Evolutionary conservation across 2,113 vertebrate species (phyloP).

Genomic region (Mesoclemmys tuberculata): DNA sequence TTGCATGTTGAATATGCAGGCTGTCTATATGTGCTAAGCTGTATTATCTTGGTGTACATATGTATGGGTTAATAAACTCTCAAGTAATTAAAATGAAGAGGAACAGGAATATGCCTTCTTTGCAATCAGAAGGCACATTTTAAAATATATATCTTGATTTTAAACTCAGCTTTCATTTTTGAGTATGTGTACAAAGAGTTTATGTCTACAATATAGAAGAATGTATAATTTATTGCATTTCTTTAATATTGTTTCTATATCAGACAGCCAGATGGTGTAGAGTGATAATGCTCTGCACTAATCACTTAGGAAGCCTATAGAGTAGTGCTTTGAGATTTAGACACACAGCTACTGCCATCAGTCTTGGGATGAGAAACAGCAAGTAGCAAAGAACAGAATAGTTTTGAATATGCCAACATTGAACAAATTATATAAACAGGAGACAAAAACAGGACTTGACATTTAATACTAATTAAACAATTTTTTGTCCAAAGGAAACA

Average conservation of each 20-base stretch:
- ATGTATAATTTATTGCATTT: slow-evolving; percentile 52
- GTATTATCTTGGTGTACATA: background rate
- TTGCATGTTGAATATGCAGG: slow-evolving; percentile 37
- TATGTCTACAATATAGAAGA: background rate
- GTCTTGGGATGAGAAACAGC: slow-evolving; percentile 35
- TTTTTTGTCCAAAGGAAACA: slow-evolving; percentile 40
- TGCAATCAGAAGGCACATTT: background rate
- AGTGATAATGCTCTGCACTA: slow-evolving; percentile 76
- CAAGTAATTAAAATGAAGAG: background rate
- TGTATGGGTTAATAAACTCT: slow-evolving; percentile 1
- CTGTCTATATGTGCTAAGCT: background rate
- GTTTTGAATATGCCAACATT: slow-evolving; percentile 39
- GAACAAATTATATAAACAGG: slow-evolving; percentile 60
- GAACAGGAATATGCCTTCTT: rapidly evolving
- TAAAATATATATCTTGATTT: background rate
- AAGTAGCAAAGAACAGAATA: slow-evolving; percentile 47
- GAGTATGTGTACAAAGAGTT: background rate
- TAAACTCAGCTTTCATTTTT: background rate
- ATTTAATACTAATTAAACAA: slow-evolving; percentile 43
- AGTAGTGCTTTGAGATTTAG: slow-evolving; percentile 71
- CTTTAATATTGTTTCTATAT: slow-evolving; percentile 71
- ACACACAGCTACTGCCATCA: slow-evolving; percentile 49
- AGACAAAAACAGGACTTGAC: slow-evolving; percentile 53
- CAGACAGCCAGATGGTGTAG: slow-evolving; percentile 79
- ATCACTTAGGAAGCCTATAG: slow-evolving; percentile 78